Evolutionary conservation across 2,113 vertebrate species (phyloP), one percentile per base, ranked within the genome.

Genomic region (Campylomormyrus numenius): DNA sequence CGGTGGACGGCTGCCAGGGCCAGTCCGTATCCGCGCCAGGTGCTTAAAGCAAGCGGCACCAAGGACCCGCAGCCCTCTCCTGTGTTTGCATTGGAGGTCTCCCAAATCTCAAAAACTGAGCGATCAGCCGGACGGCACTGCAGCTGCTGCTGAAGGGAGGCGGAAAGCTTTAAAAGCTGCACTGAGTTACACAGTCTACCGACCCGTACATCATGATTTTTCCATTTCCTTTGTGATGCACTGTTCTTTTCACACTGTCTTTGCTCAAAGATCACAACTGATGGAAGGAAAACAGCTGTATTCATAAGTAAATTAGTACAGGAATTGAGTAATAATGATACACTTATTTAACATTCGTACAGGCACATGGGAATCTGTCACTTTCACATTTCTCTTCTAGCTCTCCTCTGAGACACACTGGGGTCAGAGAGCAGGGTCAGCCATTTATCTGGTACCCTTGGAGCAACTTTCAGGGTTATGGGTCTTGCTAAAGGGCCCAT

Each of bases 1-100:
- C 87, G 58, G 86, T 91, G 92, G 93, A 91, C n/a, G 50, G 31
- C 85, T 21, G 85, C 85, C 84, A 48, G 46, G 19, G 56, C 91
- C 92, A 87, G 89, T 77, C 84, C 77, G 88, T 88, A 77, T 88
- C 88, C 53, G 85, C 31, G 66, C 88, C 77, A 88, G 80, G 84
- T 49, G 87, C 86, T 90, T 91, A 86, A 62, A 31, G 74, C n/a
- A n/a, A n/a, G 50, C 80, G 21, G 58, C 62, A 70, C 87, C 48
- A 35, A 9, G 45, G 77, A 84, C 42, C 50, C 10, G 70, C 42
- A 31, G 53, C 10, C 48, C 7, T 27, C 6, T 15, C 58, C 2
- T 46, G 52, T 50, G 49, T 27, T 70, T 35, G 42, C 46, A 15
- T 50, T 48, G 50, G 58, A 53, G 8, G 11, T 17, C 21, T 19